Conservation (phyloP, 2,888 invertebrate species). For the Dicyrtomina minuta region DNA sequence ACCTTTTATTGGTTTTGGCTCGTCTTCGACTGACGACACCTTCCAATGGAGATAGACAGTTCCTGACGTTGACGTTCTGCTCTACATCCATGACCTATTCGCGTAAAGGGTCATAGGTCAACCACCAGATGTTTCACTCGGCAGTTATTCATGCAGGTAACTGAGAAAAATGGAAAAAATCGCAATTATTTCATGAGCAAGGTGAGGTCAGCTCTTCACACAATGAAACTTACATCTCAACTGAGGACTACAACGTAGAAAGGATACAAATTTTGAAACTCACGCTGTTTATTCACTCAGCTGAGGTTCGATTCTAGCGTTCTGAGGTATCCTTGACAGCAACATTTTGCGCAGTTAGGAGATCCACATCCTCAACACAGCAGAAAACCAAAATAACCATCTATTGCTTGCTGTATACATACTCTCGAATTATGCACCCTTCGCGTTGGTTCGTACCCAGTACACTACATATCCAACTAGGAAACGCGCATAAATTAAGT, state of each 20-base stretch:
- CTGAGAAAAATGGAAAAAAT: conserved; percentile 23
- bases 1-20: conserved; percentile 21
- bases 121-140: conserved; percentile 1
- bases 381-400: too few relatives aligned
- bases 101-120: conserved; percentile 13
- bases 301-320: not conserved
- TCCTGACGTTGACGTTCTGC: conserved; percentile 3
- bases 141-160: conserved; percentile 17
- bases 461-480: too few relatives aligned
- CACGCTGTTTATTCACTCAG: conserved; percentile 18
- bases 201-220: conserved; percentile 32
- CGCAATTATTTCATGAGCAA: conserved; percentile 30
- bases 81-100: conserved; percentile 24
- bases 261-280: conserved; percentile 11
- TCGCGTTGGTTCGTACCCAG: too few relatives aligned
- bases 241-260: conserved; percentile 1
- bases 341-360: conserved; percentile 19
- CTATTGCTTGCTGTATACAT: too few relatives aligned
- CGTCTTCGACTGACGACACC: conserved; percentile 10
- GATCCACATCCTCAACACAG: too few relatives aligned
- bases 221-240: conserved; percentile 18
- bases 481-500: too few relatives aligned
- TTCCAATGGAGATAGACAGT: conserved; percentile 9
- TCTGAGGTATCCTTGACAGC: conserved; percentile 20
- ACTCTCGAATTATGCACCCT: too few relatives aligned